A percentile compares a stretch with the other conserved stretches of the same genome.
phyloP scores from a whole-genome alignment of 2,888 invertebrate species.

The Drosophila cognata region DNA sequence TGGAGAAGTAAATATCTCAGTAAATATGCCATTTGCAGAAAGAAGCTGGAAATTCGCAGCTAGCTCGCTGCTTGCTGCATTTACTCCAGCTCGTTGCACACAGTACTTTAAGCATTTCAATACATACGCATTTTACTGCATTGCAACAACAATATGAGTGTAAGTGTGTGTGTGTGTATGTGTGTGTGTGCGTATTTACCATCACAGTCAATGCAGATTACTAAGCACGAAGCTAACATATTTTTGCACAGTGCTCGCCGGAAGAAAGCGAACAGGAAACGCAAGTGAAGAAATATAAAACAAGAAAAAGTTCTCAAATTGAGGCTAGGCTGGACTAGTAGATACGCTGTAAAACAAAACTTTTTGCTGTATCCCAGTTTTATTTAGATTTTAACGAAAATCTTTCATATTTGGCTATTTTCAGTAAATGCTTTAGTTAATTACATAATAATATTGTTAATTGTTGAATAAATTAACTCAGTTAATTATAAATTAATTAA shows the following conservation, averaged over 20 bases:
- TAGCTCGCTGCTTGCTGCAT: conserved; percentile 12
- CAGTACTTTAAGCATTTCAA: conserved; percentile 30
- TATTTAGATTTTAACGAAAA: neutral
- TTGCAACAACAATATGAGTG: conserved; percentile 38
- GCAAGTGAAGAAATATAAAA: conserved; percentile 53
- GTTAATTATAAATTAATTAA: neutral
- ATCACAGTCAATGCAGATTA: conserved; percentile 62
- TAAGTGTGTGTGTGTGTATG: neutral
- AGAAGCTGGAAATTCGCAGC: conserved; percentile 51
- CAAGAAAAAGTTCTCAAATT: neutral
- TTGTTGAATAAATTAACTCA: neutral
- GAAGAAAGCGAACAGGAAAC: conserved; percentile 49
- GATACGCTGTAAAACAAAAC: neutral
- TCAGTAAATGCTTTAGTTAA: neutral
- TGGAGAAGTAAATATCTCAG: conserved; percentile 25
- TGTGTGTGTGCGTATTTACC: conserved; percentile 20
- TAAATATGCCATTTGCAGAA: conserved; percentile 29
- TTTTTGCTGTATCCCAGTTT: neutral
- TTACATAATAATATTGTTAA: neutral
- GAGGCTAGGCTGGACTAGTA: neutral
- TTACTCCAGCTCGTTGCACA: conserved; percentile 18
- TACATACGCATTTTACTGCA: conserved; percentile 60
- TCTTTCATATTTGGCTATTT: neutral
- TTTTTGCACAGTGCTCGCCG: conserved; percentile 49
- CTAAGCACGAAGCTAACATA: conserved; percentile 76